Evolutionary conservation across 2,797 vertebrate species (phyloP).

Genomic region (Triplophysa yarkandensis): DNA sequence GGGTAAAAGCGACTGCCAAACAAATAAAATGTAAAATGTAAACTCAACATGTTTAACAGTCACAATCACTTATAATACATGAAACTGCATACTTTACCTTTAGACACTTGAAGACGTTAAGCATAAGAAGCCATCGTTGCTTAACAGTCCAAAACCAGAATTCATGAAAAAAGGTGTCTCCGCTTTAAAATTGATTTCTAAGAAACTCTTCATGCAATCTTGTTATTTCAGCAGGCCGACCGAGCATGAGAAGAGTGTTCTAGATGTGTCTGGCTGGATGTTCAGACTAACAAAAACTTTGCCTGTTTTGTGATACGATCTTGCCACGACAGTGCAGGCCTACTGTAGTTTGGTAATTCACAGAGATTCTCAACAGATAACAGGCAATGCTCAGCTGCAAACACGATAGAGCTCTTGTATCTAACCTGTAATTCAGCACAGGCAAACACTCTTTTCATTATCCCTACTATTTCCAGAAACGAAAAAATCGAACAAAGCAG

Average conservation of each 20-base stretch:
- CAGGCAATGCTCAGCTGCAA: neutral
- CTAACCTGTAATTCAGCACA: neutral
- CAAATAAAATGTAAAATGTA: too few relatives aligned
- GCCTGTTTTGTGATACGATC: constrained; percentile 28
- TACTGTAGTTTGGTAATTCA: constrained; percentile 1
- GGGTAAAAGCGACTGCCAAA: too few relatives aligned
- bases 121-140: too few relatives aligned
- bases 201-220: neutral
- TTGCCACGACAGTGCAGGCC: neutral
- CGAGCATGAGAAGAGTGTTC: constrained; percentile 28
- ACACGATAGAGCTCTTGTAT: neutral
- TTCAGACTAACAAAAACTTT: constrained; percentile 27
- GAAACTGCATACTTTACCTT: too few relatives aligned
- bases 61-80: too few relatives aligned
- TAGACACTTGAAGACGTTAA: too few relatives aligned
- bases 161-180: too few relatives aligned
- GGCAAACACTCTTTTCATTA: neutral
- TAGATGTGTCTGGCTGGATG: constrained; percentile 48
- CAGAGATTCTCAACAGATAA: constrained; percentile 15
- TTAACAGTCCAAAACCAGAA: too few relatives aligned
- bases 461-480: neutral
- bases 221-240: constrained; percentile 13
- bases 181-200: too few relatives aligned
- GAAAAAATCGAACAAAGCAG: neutral
- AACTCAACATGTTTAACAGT: too few relatives aligned